A percentile compares a stretch with the other conserved stretches of the same genome.
These are phyloP conservation scores for Zoanthus sociatus DNA, from an alignment of 92 coral and sea anemone species.

Conservation along the genomic window DNA sequence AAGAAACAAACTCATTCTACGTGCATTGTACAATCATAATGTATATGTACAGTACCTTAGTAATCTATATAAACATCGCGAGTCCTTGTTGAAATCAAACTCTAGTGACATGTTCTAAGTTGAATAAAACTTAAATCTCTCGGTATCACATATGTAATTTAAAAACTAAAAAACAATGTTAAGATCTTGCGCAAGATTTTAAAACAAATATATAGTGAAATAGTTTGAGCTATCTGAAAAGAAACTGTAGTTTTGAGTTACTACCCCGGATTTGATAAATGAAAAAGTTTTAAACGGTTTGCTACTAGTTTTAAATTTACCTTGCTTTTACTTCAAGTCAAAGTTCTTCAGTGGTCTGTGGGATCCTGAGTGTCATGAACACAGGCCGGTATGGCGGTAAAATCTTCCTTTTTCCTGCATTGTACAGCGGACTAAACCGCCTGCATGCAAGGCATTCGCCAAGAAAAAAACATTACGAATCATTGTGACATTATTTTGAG, in stretches of 20 bases:
- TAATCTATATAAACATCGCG: too few relatives aligned
- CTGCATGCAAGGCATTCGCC: not conserved
- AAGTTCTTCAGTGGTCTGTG: not conserved
- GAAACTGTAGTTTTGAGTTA: not conserved
- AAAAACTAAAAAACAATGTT: not conserved
- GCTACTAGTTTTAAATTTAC: not conserved
- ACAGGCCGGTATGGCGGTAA: too few relatives aligned
- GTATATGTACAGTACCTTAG: too few relatives aligned
- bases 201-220: not conserved
- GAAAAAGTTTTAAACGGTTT: not conserved
- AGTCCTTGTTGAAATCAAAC: not conserved
- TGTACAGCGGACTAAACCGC: not conserved
- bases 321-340: not conserved
- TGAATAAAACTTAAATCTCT: not conserved
- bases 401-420: not conserved
- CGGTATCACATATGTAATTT: not conserved
- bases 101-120: not conserved
- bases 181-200: not conserved
- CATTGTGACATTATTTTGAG: not conserved
- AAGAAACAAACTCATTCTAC: too few relatives aligned
- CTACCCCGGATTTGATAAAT: not conserved
- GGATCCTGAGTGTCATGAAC: not conserved
- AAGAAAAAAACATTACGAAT: not conserved
- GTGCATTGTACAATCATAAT: too few relatives aligned
- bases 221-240: not conserved